These are phyloP conservation scores for Mustela nigripes DNA, from an alignment of 2,113 vertebrate genomes.

Conservation along the genomic window DNA sequence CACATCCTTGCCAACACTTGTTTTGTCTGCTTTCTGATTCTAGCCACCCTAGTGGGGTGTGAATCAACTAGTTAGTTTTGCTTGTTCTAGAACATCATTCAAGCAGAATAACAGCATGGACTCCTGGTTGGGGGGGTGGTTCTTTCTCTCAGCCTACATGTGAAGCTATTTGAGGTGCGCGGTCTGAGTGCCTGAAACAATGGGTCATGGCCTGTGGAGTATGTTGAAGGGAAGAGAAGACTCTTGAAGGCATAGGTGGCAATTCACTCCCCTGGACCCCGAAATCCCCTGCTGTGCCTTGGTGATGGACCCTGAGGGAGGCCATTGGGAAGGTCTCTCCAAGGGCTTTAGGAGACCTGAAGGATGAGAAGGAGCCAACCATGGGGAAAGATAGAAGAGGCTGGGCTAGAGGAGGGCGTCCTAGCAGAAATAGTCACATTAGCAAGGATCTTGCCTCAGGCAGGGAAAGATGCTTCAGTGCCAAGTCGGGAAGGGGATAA, in stretches of 20 bases:
- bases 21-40: not conserved
- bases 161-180: not conserved
- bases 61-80: not conserved
- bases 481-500: not conserved
- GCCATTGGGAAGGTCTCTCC: not conserved
- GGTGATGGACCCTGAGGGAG: not conserved
- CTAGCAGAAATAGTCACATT: not conserved
- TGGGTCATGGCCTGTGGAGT: not conserved
- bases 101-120: not conserved
- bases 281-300: not conserved
- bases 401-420: not conserved
- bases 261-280: rapidly evolving
- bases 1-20: not conserved
- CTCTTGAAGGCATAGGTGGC: not conserved
- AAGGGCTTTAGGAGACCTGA: not conserved
- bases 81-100: not conserved
- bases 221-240: not conserved
- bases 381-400: not conserved
- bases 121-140: not conserved
- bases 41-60: not conserved
- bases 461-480: not conserved
- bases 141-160: not conserved
- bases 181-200: not conserved
- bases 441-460: not conserved
- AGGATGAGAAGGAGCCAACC: not conserved